Base-by-base conservation (phyloP, 2,888 invertebrate species). In the Cataglyphis albicans region DNA sequence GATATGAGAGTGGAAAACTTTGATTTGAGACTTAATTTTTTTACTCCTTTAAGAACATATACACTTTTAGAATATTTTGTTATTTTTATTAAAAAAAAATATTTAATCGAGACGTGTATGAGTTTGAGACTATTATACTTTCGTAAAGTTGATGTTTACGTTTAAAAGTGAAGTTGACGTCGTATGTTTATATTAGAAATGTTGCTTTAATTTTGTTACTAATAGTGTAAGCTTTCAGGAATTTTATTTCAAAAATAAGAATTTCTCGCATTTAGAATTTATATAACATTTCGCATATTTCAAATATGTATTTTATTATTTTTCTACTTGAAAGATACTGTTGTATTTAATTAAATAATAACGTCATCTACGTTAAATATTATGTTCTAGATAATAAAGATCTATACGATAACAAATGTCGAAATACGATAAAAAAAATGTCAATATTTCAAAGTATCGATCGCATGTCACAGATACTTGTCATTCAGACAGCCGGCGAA, bases 401-500 rank as follows among this genome's bases (percentile, higher is more conserved):
- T 52, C n/a, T 52, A 12, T 25, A 32, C 63, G 74, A 63, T 63
- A 67, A 35, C 55, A 55, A 67, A 74, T 63, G 52, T n/a, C 52
- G 52, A 52, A n/a, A 52, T 52, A n/a, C n/a, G 52, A n/a, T 7
- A n/a, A 52, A 76, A 55, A 76, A 76, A 55, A 76, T 41, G 65
- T 76, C 55, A 67, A 67, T 67, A 68, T 76, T 38, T 29, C 41
- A 9, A 57, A 55, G 41, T 67, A 67, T 76, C 75, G 75, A 76
- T 76, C 75, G 67, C 67, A 38, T n/a, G 76, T 55, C 68, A 41
- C 35, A 29, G 68, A 18, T 55, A 38, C 38, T 52, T 67, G 52
- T 65, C 75, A 55, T 3, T 38, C 67, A 38, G 68, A 38, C 55
- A 29, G 15, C 44, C 10, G 63, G 32, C 5, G 35, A 72, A 25